Conservation (phyloP, 2,888 invertebrate species). For the Ectropis crepuscularia region DNA sequence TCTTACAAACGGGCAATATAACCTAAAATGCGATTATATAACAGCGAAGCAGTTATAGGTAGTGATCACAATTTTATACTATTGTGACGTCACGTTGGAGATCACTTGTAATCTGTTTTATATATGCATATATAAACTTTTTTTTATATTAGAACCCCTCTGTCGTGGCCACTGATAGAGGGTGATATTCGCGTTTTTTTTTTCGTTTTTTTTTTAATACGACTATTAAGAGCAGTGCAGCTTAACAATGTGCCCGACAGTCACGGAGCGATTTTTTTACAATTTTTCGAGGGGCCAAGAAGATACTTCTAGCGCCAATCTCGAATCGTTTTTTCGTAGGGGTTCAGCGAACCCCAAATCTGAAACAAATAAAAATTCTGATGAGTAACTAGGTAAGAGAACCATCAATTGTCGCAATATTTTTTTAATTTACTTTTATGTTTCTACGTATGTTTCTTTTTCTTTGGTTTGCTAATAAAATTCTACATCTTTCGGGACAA, state of each 20-base stretch:
- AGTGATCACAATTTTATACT: slow-evolving; percentile 68
- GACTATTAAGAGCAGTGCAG: slow-evolving; percentile 78
- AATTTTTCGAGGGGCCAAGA: slow-evolving; percentile 70
- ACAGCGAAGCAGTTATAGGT: slow-evolving; percentile 62
- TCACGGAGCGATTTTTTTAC: slow-evolving; percentile 73
- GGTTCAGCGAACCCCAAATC: slow-evolving; percentile 70
- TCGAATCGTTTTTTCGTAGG: slow-evolving; percentile 80
- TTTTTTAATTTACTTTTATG: too few species aligned
- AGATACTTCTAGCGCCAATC: slow-evolving; percentile 60
- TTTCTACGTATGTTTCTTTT: too few species aligned
- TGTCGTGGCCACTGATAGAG: slow-evolving; percentile 81
- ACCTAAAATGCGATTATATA: slow-evolving; percentile 70
- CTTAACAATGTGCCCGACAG: slow-evolving; percentile 69
- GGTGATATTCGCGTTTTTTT: slow-evolving; percentile 70
- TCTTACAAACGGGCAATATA: slow-evolving; percentile 68
- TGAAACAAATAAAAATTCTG: slow-evolving; percentile 64
- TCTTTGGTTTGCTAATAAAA: too few species aligned
- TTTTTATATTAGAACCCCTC: slow-evolving; percentile 61
- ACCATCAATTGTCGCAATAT: too few species aligned
- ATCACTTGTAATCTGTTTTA: slow-evolving; percentile 75
- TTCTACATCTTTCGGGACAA: too few species aligned
- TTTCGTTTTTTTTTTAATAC: slow-evolving; percentile 66
- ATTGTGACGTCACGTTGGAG: slow-evolving; percentile 84
- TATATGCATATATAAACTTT: slow-evolving; percentile 80
- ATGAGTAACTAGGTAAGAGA: background rate